Evolutionary conservation across 2,113 vertebrate genomes (phyloP), one percentile per base, ranked within the genome.

Genomic region (Ascaphus truei): DNA sequence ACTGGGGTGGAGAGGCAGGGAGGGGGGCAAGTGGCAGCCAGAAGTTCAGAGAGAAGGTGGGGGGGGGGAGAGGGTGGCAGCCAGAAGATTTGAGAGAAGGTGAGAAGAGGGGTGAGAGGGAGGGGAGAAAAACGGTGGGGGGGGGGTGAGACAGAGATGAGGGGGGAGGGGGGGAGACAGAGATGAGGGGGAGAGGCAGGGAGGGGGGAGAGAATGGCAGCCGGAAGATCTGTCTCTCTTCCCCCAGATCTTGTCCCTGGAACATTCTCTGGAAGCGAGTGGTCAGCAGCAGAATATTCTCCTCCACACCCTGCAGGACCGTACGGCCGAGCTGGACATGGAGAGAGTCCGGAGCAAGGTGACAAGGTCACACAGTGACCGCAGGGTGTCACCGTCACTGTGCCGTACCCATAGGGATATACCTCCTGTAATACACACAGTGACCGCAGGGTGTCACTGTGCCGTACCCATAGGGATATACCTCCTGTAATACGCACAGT

Each of bases 311-410:
- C 76, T 95, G 7, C 82, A 93, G 55, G 92, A 94, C 88, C 89
- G 76, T 72, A 79, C 84, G 0, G 91, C 93, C 1, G 88, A 94
- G 80, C 83, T 90, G 37, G 84, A 93, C 63, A 82, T 95, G 79
- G 90, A 93, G 77, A 85, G 81, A 61, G 75, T 92, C 23, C 77
- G 81, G 7, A 84, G 82, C 64, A 86, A 90, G 90, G 94, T 96
- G 64, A 78, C 89, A 15, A 43, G 3, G 43, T 11, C 3, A 16
- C 39, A 13, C n/a, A n/a, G n/a, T n/a, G n/a, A n/a, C n/a, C n/a
- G n/a, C n/a, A n/a, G n/a, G n/a, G n/a, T n/a, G n/a, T n/a, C n/a
- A n/a, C n/a, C n/a, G n/a, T n/a, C n/a, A n/a, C n/a, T n/a, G n/a
- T n/a, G n/a, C n/a, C n/a, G n/a, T n/a, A n/a, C n/a, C n/a, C n/a